Percentiles rank a stretch among this genome's conserved stretches.
Conservation (phyloP, 2,888 invertebrate genomes). For the Clusia tigrina region DNA sequence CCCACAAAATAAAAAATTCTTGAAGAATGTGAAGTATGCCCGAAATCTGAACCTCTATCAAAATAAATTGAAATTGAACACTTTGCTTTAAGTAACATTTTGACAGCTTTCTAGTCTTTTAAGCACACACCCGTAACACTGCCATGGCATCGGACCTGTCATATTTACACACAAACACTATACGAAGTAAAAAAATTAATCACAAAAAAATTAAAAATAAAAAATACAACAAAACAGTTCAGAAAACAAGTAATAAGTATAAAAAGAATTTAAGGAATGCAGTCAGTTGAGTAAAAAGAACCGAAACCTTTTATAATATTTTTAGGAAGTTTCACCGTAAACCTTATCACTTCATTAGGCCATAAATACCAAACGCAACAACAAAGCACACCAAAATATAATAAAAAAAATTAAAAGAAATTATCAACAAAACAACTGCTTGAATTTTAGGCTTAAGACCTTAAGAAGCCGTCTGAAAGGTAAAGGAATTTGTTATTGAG, state of each 20-base stretch:
- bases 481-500: constrained; percentile 11
- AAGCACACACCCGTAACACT: background rate
- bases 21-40: constrained; percentile 34
- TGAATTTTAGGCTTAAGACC: constrained; percentile 17
- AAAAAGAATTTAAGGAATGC: constrained; percentile 2
- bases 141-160: background rate
- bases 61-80: too few relatives aligned
- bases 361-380: constrained; percentile 42
- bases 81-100: too few relatives aligned
- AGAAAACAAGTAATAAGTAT: background rate
- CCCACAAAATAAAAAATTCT: constrained; percentile 12
- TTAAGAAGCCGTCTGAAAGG: constrained; percentile 6
- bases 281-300: background rate
- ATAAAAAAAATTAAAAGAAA: constrained; percentile 5
- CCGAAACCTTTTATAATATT: background rate
- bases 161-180: constrained; percentile 11
- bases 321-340: background rate
- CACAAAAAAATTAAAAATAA: background rate
- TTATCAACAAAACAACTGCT: constrained; percentile 20
- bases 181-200: constrained; percentile 15
- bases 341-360: constrained; percentile 51
- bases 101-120: background rate
- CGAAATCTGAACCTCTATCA: constrained; percentile 18
- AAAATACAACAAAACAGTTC: background rate
- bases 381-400: constrained; percentile 33